Evolutionary conservation across 2,113 vertebrate genomes (phyloP).

Genomic region (Cepphus grylle): DNA sequence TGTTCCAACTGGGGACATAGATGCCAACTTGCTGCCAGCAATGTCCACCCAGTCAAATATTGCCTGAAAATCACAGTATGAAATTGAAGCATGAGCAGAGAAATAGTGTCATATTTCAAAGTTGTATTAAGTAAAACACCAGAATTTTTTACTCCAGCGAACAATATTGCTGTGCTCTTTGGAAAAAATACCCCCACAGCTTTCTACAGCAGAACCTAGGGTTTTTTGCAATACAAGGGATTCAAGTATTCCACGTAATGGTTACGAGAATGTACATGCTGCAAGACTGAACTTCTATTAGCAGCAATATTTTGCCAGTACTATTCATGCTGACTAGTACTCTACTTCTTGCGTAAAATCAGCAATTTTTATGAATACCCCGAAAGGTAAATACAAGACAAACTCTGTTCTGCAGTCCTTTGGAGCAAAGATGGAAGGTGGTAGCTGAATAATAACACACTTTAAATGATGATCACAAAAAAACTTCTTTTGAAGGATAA

Average conservation of each 20-base stretch:
- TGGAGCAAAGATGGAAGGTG: not conserved
- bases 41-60: constrained; percentile 99
- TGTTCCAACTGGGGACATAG: constrained; percentile 94
- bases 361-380: not conserved
- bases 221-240: not conserved
- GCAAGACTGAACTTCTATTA: not conserved
- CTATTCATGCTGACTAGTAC: not conserved
- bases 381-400: not conserved
- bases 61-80: constrained; percentile 77
- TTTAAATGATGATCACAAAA: not conserved
- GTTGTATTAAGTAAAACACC: not conserved
- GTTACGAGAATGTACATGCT: not conserved
- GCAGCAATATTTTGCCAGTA: not conserved
- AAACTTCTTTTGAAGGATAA: not conserved
- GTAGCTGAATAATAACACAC: not conserved
- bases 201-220: not conserved
- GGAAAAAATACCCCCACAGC: not conserved
- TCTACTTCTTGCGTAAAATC: not conserved
- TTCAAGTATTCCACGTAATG: not conserved
- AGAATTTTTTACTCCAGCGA: not conserved
- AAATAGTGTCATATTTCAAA: not conserved
- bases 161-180: not conserved
- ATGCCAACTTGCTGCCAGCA: constrained; percentile 88
- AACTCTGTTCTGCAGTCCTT: not conserved
- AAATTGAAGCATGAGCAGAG: not conserved